These are phyloP conservation scores for Reinhardtius hippoglossoides DNA, from an alignment of 2,113 vertebrate genomes.

Conservation along the genomic window DNA sequence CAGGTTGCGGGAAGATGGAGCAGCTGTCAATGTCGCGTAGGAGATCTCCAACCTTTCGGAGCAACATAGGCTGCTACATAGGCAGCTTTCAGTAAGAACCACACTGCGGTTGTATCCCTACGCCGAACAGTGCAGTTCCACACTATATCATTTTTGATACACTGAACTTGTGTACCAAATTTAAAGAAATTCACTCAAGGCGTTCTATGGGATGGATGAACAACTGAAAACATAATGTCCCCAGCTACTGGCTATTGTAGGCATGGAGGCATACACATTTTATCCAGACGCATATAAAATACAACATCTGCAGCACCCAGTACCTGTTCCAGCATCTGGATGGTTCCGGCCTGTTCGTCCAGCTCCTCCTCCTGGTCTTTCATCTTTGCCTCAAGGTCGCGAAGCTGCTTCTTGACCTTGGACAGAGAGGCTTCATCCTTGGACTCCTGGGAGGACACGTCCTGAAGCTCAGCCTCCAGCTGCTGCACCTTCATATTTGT, in stretches of 20 bases:
- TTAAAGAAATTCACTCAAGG: too few relatives aligned
- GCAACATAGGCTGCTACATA: not conserved
- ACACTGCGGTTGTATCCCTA: too few relatives aligned
- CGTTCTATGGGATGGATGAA: too few relatives aligned
- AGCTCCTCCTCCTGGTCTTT: slow-evolving; percentile 99
- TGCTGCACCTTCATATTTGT: slow-evolving; percentile 88
- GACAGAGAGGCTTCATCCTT: slow-evolving; percentile 95
- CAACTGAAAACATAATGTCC: too few relatives aligned
- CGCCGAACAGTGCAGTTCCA: too few relatives aligned
- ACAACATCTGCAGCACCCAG: not conserved
- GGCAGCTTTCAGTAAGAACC: slow-evolving; percentile 7
- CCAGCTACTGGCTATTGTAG: too few relatives aligned
- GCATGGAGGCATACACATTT: not conserved
- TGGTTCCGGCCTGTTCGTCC: slow-evolving; percentile 96
- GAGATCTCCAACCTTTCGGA: too few relatives aligned
- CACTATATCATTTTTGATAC: too few relatives aligned
- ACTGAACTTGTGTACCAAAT: too few relatives aligned
- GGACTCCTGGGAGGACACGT: slow-evolving; percentile 95
- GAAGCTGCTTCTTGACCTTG: slow-evolving; percentile 94
- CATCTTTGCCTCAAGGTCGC: slow-evolving; percentile 94
- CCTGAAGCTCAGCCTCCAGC: slow-evolving; percentile 93
- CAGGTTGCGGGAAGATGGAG: too few relatives aligned
- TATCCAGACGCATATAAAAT: not conserved
- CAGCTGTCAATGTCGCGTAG: too few relatives aligned
- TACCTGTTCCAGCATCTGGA: slow-evolving; percentile 99